Conservation (phyloP, 2,888 invertebrate species). For the Elysia crispata region DNA sequence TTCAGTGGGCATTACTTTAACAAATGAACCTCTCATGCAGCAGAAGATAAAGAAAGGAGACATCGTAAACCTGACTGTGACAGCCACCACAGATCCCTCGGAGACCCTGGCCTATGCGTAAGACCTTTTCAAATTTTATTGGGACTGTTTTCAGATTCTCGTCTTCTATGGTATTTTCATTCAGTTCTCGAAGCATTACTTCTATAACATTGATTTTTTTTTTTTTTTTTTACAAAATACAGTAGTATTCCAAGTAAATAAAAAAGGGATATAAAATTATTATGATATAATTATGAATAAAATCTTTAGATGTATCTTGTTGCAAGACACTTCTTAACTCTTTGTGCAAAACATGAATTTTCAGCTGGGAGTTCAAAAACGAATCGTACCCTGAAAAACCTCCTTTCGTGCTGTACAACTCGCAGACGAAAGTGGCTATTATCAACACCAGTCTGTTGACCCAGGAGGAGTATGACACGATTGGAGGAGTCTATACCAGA, state of each 20-base stretch:
- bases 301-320: too few relatives aligned
- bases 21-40: conserved; percentile 42
- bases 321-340: too few relatives aligned
- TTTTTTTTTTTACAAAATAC: too few relatives aligned
- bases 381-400: conserved; percentile 37
- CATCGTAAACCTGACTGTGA: conserved; percentile 51
- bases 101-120: conserved; percentile 38
- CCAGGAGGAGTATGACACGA: conserved; percentile 35
- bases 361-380: conserved; percentile 50
- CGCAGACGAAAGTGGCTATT: conserved; percentile 30
- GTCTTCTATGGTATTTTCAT: too few relatives aligned
- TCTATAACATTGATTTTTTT: too few relatives aligned
- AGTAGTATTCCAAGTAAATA: too few relatives aligned
- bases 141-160: too few relatives aligned
- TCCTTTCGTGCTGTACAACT: conserved; percentile 40
- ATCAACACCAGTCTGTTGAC: conserved; percentile 51
- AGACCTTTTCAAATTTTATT: too few relatives aligned
- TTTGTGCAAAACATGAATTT: background rate
- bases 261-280: too few relatives aligned
- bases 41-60: conserved; percentile 49
- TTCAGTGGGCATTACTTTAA: conserved; percentile 50
- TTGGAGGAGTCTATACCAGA: conserved; percentile 47
- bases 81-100: conserved; percentile 43
- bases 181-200: too few relatives aligned
- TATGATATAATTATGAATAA: too few relatives aligned